Conservation (phyloP, 2,113 vertebrate species). For the Xerus inauris region DNA sequence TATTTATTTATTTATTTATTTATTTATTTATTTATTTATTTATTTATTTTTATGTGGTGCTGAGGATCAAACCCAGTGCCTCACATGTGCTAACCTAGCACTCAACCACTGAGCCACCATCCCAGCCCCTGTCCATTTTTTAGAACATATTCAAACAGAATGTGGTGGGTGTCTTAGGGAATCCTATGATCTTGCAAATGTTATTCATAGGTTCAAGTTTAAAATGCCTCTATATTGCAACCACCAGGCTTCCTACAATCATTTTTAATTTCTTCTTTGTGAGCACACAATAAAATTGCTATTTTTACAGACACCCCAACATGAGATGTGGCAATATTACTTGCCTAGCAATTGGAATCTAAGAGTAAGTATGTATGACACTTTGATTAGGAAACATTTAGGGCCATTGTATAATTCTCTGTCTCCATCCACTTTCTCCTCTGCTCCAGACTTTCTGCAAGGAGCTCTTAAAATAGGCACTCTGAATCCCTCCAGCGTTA, state of each 20-base stretch:
- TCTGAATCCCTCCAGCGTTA: neutral
- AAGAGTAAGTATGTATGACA: fast-evolving
- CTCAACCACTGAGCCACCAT: no score
- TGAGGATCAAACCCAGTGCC: no score
- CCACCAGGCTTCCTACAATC: neutral
- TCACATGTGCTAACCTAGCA: no score
- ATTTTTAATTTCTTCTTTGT: neutral
- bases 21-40: no score
- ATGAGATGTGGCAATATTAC: neutral
- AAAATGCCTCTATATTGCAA: neutral
- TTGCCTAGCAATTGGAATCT: neutral
- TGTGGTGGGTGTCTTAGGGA: neutral
- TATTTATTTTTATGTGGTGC: no score
- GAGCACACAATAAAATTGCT: neutral
- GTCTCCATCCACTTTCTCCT: neutral
- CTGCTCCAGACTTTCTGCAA: neutral
- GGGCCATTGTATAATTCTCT: neutral
- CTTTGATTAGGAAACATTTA: neutral
- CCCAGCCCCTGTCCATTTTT: neutral
- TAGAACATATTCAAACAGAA: neutral
- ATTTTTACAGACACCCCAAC: neutral
- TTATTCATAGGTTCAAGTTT: neutral
- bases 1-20: no score
- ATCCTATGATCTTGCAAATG: neutral
- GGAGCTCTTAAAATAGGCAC: neutral